These are phyloP conservation scores for Scomber japonicus DNA, from an alignment of 2,113 vertebrate species.

Conservation along the genomic window DNA sequence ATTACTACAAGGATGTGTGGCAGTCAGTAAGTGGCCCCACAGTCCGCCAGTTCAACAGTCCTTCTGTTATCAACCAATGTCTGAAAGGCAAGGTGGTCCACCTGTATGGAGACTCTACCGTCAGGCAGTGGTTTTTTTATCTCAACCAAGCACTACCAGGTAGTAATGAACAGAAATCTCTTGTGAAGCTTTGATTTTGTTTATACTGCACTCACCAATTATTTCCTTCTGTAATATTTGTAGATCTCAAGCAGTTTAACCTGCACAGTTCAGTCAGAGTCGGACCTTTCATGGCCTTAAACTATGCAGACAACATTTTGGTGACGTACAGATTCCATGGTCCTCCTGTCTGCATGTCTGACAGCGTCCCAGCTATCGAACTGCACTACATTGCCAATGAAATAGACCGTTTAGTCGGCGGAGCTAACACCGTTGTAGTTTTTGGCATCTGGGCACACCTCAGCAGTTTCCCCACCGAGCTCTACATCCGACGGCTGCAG, in stretches of 20 bases:
- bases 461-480: conserved; percentile 90
- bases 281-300: conserved; percentile 90
- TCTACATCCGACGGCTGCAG: conserved; percentile 90
- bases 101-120: too few species aligned
- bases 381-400: conserved; percentile 92
- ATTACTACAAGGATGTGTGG: conserved; percentile 90
- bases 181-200: neutral
- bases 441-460: conserved; percentile 77
- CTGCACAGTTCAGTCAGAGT: conserved; percentile 87
- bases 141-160: too few species aligned
- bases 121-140: too few species aligned
- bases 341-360: conserved; percentile 91
- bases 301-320: conserved; percentile 88
- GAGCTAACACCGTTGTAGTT: conserved; percentile 87
- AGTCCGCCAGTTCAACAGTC: too few species aligned
- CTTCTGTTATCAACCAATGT: too few species aligned
- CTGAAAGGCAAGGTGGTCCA: too few species aligned
- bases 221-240: conserved; percentile 21
- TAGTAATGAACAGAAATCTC: neutral
- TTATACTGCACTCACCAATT: too few species aligned
- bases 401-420: conserved; percentile 88
- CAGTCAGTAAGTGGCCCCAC: conserved; percentile 59
- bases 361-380: conserved; percentile 81
- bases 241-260: conserved; percentile 90
- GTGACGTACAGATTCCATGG: conserved; percentile 90